These are phyloP conservation scores for Tinea semifulvella DNA, from an alignment of 2,888 invertebrate species.

Conservation along the genomic window DNA sequence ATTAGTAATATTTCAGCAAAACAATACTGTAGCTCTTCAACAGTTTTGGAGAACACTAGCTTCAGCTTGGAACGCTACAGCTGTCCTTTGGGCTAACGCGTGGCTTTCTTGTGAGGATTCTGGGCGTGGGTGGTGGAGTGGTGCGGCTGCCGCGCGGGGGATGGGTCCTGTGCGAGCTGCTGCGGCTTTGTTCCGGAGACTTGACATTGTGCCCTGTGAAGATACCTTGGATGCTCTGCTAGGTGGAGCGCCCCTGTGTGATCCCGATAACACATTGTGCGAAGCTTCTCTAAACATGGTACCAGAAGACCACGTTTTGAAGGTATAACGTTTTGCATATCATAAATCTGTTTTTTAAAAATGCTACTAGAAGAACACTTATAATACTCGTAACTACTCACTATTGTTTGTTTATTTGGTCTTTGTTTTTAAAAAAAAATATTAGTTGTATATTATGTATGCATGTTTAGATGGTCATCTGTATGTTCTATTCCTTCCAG, in stretches of 20 bases:
- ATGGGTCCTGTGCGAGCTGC: conserved; percentile 57
- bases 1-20: conserved; percentile 55
- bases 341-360: too few relatives aligned
- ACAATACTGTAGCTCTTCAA: conserved; percentile 56
- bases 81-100: conserved; percentile 53
- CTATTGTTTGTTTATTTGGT: too few relatives aligned
- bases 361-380: too few relatives aligned
- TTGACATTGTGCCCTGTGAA: conserved; percentile 78
- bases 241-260: conserved; percentile 60
- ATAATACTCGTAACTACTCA: too few relatives aligned
- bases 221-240: conserved; percentile 73
- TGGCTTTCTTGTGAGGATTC: conserved; percentile 54
- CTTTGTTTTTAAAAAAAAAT: too few relatives aligned
- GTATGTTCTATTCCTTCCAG: too few relatives aligned
- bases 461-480: too few relatives aligned
- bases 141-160: conserved; percentile 52
- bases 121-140: conserved; percentile 52
- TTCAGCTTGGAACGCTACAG: conserved; percentile 55
- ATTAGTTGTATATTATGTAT: too few relatives aligned
- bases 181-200: conserved; percentile 67
- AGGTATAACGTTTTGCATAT: too few relatives aligned
- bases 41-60: conserved; percentile 65
- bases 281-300: conserved; percentile 29
- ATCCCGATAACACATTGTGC: conserved; percentile 43
- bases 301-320: background rate